Conservation (phyloP, 2,888 invertebrate genomes). For the Microplitis deprimator region DNA sequence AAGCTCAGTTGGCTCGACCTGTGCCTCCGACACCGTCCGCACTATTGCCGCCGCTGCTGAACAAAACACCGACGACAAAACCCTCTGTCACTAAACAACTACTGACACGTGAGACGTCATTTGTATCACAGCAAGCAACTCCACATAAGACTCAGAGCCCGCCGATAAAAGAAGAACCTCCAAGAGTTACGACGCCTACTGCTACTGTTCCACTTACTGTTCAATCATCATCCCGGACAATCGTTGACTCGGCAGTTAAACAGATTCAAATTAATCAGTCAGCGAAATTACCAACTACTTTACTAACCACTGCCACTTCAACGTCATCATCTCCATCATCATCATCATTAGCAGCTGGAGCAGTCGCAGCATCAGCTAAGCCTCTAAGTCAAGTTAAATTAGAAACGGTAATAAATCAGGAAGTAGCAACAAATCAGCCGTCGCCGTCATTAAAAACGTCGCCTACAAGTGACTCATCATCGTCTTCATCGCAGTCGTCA, state of each 20-base stretch:
- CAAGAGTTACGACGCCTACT: constrained; percentile 52
- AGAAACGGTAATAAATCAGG: neutral
- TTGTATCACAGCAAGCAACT: constrained; percentile 61
- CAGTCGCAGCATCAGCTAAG: neutral
- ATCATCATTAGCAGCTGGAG: neutral
- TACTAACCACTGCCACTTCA: neutral
- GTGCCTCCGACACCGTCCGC: constrained; percentile 76
- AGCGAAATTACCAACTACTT: constrained; percentile 35
- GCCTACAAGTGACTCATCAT: constrained; percentile 38
- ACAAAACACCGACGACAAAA: constrained; percentile 61
- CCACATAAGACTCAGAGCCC: constrained; percentile 60
- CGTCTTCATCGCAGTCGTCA: constrained; percentile 36
- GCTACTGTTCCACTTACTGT: neutral
- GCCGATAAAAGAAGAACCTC: constrained; percentile 60
- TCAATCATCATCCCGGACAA: neutral
- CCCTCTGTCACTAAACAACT: constrained; percentile 58
- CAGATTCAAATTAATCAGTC: constrained; percentile 51
- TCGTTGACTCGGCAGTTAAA: constrained; percentile 24
- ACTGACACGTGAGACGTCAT: constrained; percentile 66
- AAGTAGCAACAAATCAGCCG: neutral
- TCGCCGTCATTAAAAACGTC: constrained; percentile 15
- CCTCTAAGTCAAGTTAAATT: neutral
- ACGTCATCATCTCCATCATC: neutral
- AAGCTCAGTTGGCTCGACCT: constrained; percentile 84
- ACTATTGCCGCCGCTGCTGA: constrained; percentile 73